Evolutionary conservation across 1,140 invertebrate species (phyloP), one percentile per base, ranked within the genome.

Genomic region (Trichonephila clavipes): DNA sequence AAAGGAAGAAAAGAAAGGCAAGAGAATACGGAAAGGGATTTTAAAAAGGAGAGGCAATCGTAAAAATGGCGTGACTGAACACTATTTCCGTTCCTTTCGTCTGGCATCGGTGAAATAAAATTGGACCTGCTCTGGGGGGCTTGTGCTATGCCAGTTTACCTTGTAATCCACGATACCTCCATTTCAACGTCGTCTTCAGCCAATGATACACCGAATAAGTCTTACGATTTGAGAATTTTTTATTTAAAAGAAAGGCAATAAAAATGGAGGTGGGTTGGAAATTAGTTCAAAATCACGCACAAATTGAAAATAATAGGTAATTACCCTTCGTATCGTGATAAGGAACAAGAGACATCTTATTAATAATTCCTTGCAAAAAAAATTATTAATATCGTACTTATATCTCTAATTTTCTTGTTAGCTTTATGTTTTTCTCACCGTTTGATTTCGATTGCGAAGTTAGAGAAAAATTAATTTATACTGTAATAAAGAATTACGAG

Each of bases 11-110:
- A 64, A 64, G 62, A 64, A 64, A 64, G 62, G 21, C 18, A 59
- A 83, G 82, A 58, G 82, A 58, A 16, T 24, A 58, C 51, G 82
- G 44, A 59, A 83, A 59, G 44, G 82, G 82, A 18, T 83, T 82
- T 82, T 34, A 7, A 28, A 87, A 66, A 58, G 62, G 86, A 58
- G 34, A 58, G 12, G 86, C 51, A 58, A 58, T 34, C 40, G 34
- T 88, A 58, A 40, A 40, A 83, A 83, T 59, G 82, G 82, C 51
- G 82, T 83, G 40, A 58, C 82, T n/a, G 82, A 83, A 59, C 24
- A 59, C 40, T 83, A 59, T 83, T 51, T 83, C 59, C 44, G 44
- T 83, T 77, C 72, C 18, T 77, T 77, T 40, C 72, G 72, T 77
- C 72, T 77, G 72, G 72, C 24, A 77, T 77, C 28, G 72, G 72